Evolutionary conservation across 2,888 invertebrate genomes (phyloP).

Genomic region (Nemoura dubitans): DNA sequence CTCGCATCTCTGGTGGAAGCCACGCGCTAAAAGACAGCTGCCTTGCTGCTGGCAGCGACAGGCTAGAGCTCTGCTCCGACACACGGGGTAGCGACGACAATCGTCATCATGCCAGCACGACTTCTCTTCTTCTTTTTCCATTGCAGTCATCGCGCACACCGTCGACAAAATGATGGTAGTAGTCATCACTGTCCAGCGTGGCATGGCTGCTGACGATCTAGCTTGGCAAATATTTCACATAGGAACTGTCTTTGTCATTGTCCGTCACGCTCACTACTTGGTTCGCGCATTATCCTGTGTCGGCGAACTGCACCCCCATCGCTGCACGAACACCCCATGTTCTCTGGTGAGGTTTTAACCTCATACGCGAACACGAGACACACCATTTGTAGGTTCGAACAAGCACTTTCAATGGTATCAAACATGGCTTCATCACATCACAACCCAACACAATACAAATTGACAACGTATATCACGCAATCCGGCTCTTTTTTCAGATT

Average conservation of each 20-base stretch:
- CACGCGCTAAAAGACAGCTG: constrained; percentile 36
- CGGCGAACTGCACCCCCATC: not conserved
- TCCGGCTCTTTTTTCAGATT: not conserved
- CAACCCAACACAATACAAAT: not conserved
- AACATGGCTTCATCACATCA: constrained; percentile 15
- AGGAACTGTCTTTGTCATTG: not conserved
- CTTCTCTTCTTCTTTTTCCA: constrained; percentile 19
- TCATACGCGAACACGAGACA: not conserved
- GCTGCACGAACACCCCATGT: not conserved
- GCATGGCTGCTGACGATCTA: not conserved
- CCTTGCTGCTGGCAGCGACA: constrained; percentile 39
- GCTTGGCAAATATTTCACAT: not conserved
- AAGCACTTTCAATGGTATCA: not conserved
- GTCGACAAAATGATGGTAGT: not conserved
- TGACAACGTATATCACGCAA: not conserved
- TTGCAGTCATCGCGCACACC: not conserved
- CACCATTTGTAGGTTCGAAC: not conserved
- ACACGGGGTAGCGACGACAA: constrained; percentile 40
- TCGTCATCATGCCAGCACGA: constrained; percentile 41
- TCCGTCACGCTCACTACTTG: not conserved
- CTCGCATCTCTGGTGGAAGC: constrained; percentile 36
- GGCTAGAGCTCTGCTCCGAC: not conserved
- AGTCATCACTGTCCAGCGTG: not conserved
- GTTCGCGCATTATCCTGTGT: not conserved
- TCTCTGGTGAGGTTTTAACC: not conserved